Conservation (phyloP, 2,797 vertebrate species). For the Phyllotis vaccarum region DNA sequence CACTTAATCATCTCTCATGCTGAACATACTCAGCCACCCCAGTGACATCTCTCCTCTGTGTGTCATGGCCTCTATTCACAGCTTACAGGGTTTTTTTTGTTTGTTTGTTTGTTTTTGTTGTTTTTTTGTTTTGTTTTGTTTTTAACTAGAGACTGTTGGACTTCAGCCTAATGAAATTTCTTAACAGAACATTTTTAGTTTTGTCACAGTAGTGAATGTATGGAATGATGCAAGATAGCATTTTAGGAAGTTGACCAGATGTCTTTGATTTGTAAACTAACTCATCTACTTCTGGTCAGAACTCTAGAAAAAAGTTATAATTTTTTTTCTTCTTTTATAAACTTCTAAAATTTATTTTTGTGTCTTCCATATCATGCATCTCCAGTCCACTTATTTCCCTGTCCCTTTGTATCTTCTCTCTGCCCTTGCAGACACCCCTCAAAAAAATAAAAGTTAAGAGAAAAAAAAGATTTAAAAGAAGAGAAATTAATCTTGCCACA, state of each 20-base stretch:
- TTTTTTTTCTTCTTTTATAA: not conserved
- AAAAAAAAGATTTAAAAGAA: not conserved
- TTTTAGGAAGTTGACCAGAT: not conserved
- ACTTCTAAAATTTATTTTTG: not conserved
- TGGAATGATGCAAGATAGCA: not conserved
- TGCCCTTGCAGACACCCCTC: not conserved
- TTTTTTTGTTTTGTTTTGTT: too few species aligned
- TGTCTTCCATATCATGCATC: not conserved
- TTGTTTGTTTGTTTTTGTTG: too few species aligned
- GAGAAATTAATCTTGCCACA: not conserved
- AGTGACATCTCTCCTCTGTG: not conserved
- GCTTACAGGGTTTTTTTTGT: too few species aligned
- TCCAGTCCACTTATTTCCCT: not conserved
- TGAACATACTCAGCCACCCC: not conserved
- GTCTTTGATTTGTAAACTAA: not conserved
- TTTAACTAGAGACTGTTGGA: not conserved
- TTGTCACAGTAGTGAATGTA: not conserved
- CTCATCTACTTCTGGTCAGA: constrained; percentile 20
- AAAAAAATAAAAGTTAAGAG: not conserved
- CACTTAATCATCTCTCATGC: not conserved
- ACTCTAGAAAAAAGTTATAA: constrained; percentile 35
- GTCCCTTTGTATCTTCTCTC: not conserved
- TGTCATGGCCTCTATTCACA: not conserved
- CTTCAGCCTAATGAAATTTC: not conserved
- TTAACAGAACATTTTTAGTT: not conserved